Evolutionary conservation across 2,888 invertebrate genomes (phyloP), one percentile per base, ranked within the genome.

Genomic region (Pristionchus mayeri): DNA sequence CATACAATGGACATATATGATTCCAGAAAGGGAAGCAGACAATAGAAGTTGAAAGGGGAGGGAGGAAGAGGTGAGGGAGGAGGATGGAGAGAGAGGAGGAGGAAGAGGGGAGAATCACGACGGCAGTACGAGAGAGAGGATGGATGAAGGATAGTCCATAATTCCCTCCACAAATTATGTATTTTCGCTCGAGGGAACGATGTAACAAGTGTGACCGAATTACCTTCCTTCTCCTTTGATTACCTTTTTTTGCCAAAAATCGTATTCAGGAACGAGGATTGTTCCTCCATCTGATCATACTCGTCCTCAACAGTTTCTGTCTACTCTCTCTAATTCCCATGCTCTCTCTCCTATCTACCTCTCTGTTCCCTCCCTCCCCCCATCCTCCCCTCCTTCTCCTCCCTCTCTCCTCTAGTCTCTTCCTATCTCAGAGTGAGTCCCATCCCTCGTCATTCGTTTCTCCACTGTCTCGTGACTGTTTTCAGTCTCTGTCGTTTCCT

Each of bases 311-410:
- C n/a, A 24, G n/a, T 48, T 44, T n/a, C 44, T 44, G 24, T 44
- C 44, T n/a, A n/a, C n/a, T 75, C 75, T 75, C 75, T 75, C 75
- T 18, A 40, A 44, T 75, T 48, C 75, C 27, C 48, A n/a, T 75
- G 75, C 40, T 48, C 75, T 75, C 44, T 34, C 34, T 0, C 37
- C 44, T 48, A 34, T 79, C 54, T 54, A 21, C 54, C 54, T n/a
- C 30, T 16, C 79, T 54, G 9, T n/a, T 2, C 52, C 21, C 54
- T 79, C 34, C 34, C 50, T 52, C 71, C 40, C 40, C 11, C 4
- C 71, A 16, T 24, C 48, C 44, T n/a, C 27, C 24, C 18, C 71
- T 44, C 18, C 3, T 18, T 27, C 75, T 44, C 24, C 37, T 75
- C 75, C 63, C 34, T 27, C n/a, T 34, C 63, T 63, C 18, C 44